A percentile compares a stretch with the other conserved stretches of the same genome.
These are phyloP conservation scores for Lerista edwardsae DNA, from an alignment of 2,797 vertebrate species.

Conservation along the genomic window DNA sequence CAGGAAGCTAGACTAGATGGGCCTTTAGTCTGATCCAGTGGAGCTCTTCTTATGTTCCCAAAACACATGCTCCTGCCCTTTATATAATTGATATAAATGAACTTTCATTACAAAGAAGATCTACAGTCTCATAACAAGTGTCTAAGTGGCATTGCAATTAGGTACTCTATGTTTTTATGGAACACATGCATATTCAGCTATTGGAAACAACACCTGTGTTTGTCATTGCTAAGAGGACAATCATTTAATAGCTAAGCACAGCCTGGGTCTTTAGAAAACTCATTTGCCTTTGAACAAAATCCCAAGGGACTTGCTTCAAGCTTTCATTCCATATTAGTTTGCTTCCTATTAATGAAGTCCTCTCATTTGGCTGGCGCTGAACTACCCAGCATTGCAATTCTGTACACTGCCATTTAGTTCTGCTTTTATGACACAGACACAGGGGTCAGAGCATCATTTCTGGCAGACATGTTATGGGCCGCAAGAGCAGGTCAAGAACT, in stretches of 20 bases:
- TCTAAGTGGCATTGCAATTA: neutral
- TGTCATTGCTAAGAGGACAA: neutral
- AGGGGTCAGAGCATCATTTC: neutral
- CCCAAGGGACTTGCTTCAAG: neutral
- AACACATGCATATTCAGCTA: neutral
- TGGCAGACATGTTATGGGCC: neutral
- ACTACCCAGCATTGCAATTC: neutral
- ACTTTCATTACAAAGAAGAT: neutral
- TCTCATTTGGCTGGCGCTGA: neutral
- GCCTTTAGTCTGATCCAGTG: too few relatives aligned
- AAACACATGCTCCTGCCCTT: neutral
- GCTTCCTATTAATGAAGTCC: neutral
- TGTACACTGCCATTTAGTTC: neutral
- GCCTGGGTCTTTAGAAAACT: conserved; percentile 1
- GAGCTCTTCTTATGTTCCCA: too few relatives aligned
- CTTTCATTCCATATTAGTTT: neutral
- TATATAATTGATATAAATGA: neutral
- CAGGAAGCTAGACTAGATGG: too few relatives aligned
- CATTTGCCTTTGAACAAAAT: neutral
- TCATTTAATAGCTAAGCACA: neutral
- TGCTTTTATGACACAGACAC: neutral
- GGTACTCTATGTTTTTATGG: neutral
- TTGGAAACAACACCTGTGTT: neutral
- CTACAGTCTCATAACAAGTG: neutral
- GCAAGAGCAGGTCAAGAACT: neutral